Base-by-base conservation (phyloP, 2,888 invertebrate species). In the Sicus ferrugineus region DNA sequence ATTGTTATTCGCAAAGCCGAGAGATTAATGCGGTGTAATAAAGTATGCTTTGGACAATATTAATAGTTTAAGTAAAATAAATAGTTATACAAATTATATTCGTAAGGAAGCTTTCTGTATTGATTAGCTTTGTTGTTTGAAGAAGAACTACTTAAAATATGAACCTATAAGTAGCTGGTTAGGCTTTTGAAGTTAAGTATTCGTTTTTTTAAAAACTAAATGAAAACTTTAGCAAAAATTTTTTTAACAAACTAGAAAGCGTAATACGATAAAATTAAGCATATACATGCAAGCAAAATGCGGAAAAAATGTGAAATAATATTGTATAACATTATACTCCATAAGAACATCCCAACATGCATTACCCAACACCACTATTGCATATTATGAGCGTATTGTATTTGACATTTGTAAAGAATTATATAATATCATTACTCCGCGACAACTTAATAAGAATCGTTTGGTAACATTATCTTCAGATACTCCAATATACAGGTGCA, bases 211-310 rank as follows among this genome's bases (percentile, higher is more conserved):
- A 34, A 50, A 67, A 16, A 42, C n/a, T 42, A 42, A 38, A 42
- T 42, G n/a, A 4, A 42, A 42, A 42, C 11, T 42, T 42, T 42
- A 21, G 42, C 26, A 28, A 0, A 5, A 38, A 34, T 56, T 7
- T 11, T 52, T 66, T 54, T 38, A 63, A 48, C 28, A 30, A 19
- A 9, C n/a, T 23, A 34, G 16, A 28, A 6, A 50, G 50, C n/a
- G n/a, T n/a, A n/a, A n/a, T n/a, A n/a, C n/a, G n/a, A n/a, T 64
- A 19, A 31, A 26, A 30, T 31, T 30, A 78, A 79, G 78, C 80
- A 70, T 76, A 79, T 79, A 79, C 79, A 79, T 79, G 79, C 79
- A 79, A 70, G 74, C 75, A 76, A 73, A 72, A 76, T 71, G 67
- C 63, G 23, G 26, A 34, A 19, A 67, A 26, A 56, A 67, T n/a